These are phyloP conservation scores for Fulica atra DNA, from an alignment of 2,113 vertebrate genomes.

Conservation along the genomic window DNA sequence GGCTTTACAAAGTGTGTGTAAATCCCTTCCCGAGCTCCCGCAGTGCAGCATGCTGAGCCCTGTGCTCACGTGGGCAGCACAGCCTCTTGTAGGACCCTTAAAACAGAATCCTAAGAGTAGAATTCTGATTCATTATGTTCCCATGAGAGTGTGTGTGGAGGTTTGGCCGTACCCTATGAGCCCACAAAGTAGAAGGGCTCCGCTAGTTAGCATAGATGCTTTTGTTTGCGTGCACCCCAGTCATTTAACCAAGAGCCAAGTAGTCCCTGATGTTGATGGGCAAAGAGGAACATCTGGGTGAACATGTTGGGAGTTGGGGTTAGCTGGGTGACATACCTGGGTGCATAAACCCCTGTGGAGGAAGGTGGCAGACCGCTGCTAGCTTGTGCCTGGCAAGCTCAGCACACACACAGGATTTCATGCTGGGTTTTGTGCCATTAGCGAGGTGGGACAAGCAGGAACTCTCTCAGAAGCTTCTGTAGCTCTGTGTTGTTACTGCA, in stretches of 20 bases:
- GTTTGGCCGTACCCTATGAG: neutral
- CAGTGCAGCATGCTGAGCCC: neutral
- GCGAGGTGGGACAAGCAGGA: neutral
- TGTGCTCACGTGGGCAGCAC: neutral
- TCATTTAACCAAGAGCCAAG: neutral
- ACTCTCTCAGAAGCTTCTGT: fast-evolving
- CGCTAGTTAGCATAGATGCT: neutral
- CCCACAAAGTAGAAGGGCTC: neutral
- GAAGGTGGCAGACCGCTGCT: fast-evolving
- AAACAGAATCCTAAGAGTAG: neutral
- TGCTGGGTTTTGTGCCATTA: neutral
- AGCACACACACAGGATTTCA: fast-evolving
- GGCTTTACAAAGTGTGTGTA: neutral
- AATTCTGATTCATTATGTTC: neutral
- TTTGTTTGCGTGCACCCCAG: neutral
- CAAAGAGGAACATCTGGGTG: fast-evolving
- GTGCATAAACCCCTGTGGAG: fast-evolving
- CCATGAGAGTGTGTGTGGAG: neutral
- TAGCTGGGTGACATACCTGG: neutral
- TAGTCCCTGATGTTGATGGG: neutral
- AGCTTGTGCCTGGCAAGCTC: neutral
- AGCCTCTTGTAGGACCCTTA: neutral
- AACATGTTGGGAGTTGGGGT: fast-evolving
- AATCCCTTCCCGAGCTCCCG: neutral
- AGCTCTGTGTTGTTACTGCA: neutral